Conservation (phyloP, 2,888 invertebrate genomes). For the Parnassius mnemosyne region DNA sequence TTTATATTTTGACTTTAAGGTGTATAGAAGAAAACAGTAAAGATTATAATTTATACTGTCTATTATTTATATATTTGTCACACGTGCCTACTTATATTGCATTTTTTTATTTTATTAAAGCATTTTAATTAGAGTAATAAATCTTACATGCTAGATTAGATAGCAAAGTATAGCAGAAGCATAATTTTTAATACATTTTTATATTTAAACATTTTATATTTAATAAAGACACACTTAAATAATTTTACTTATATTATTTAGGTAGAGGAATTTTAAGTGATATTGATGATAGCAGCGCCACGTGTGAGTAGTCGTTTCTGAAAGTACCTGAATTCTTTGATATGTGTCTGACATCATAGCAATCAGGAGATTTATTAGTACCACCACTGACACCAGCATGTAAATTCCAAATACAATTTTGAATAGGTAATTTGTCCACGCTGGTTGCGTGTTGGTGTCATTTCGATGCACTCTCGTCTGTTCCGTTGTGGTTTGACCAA, state of each 20-base stretch:
- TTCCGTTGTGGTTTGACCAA: slow-evolving; percentile 94
- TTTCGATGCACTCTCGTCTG: slow-evolving; percentile 85
- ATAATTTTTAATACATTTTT: too few relatives aligned
- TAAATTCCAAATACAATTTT: slow-evolving; percentile 95
- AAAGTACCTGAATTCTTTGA: slow-evolving; percentile 95
- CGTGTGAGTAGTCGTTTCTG: slow-evolving; percentile 19
- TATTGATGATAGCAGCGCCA: slow-evolving; percentile 5
- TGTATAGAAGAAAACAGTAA: too few relatives aligned
- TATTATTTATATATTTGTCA: too few relatives aligned
- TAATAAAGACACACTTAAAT: neutral
- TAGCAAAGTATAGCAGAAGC: too few relatives aligned
- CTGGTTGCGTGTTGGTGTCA: slow-evolving; percentile 84
- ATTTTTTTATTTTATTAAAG: too few relatives aligned
- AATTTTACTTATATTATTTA: slow-evolving; percentile 17
- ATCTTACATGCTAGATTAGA: too few relatives aligned
- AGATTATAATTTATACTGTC: too few relatives aligned
- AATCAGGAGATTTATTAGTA: slow-evolving; percentile 99
- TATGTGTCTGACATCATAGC: slow-evolving; percentile 99
- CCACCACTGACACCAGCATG: slow-evolving; percentile 99
- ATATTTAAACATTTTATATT: too few relatives aligned
- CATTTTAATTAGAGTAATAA: too few relatives aligned
- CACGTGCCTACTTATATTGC: too few relatives aligned
- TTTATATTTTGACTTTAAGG: too few relatives aligned
- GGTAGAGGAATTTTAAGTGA: slow-evolving; percentile 6
- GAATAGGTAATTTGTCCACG: slow-evolving; percentile 92